phyloP scores from a whole-genome alignment of 2,797 vertebrate species.

The Notolabrus celidotus region DNA sequence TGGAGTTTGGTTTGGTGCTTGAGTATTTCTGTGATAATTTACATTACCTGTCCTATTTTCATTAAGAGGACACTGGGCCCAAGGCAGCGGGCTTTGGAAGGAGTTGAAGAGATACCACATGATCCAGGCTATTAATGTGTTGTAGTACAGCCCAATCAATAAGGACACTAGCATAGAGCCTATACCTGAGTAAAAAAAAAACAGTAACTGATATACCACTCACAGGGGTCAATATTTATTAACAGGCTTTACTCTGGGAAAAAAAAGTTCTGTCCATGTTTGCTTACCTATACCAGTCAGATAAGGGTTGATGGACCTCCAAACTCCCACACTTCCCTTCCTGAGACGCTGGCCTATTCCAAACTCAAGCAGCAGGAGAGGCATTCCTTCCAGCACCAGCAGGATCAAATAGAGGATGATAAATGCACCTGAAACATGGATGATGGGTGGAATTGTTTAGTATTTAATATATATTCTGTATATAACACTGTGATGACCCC shows the following conservation, averaged over 20 bases:
- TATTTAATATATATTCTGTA: no score
- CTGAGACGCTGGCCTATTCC: slow-evolving; percentile 95
- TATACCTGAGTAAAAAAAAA: slow-evolving; percentile 85
- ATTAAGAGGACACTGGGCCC: slow-evolving; percentile 88
- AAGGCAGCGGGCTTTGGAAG: slow-evolving; percentile 94
- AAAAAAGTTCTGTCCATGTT: no score
- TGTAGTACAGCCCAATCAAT: slow-evolving; percentile 92
- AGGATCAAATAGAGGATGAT: slow-evolving; percentile 96
- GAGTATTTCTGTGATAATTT: no score
- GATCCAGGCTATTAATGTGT: slow-evolving; percentile 94
- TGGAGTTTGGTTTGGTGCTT: neutral
- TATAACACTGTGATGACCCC: no score
- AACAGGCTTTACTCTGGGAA: no score
- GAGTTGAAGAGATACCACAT: slow-evolving; percentile 99
- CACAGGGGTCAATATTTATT: no score
- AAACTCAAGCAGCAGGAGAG: slow-evolving; percentile 93
- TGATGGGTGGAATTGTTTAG: no score
- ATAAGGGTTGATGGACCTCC: slow-evolving; percentile 88
- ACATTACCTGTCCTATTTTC: slow-evolving; percentile 86
- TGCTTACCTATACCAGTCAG: slow-evolving; percentile 91
- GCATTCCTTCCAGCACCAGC: slow-evolving; percentile 93
- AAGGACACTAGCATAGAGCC: slow-evolving; percentile 92
- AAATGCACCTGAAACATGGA: slow-evolving; percentile 89
- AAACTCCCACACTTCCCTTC: slow-evolving; percentile 90
- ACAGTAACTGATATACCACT: neutral